phyloP scores from a whole-genome alignment of 2,888 invertebrate genomes.

The Nebria salina region DNA sequence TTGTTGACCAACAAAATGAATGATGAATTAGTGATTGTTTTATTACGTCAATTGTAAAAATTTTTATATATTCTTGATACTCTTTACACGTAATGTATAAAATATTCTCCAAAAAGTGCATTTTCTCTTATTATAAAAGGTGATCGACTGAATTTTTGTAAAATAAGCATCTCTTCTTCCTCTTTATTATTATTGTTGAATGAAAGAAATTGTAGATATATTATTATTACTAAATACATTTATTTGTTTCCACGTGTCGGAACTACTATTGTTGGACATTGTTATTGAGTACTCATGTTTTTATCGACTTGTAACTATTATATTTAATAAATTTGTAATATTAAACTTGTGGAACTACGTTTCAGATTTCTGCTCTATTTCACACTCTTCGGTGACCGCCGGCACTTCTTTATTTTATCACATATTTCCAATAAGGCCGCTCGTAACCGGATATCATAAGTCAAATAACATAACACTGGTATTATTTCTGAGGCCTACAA shows the following conservation, averaged over 20 bases:
- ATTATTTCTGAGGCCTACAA: slow-evolving; percentile 65
- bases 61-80: slow-evolving; percentile 43
- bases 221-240: neutral
- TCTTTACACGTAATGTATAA: slow-evolving; percentile 28
- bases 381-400: neutral
- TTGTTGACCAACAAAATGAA: neutral
- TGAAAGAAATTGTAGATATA: neutral
- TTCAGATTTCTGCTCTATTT: neutral
- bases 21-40: neutral
- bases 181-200: slow-evolving; percentile 2
- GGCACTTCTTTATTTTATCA: slow-evolving; percentile 18
- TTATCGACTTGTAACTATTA: slow-evolving; percentile 9
- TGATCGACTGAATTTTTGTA: slow-evolving; percentile 17
- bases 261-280: neutral
- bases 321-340: slow-evolving; percentile 23
- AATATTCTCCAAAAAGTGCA: neutral
- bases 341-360: neutral
- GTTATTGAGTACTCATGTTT: slow-evolving; percentile 9
- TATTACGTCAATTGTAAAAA: neutral
- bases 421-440: slow-evolving; percentile 65
- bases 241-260: neutral
- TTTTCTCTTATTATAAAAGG: neutral
- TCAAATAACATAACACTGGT: slow-evolving; percentile 65
- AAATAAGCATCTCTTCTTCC: slow-evolving; percentile 14
- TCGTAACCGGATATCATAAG: slow-evolving; percentile 63